A percentile compares a stretch with the other conserved stretches of the same genome.
Evolutionary conservation across 2,797 vertebrate species (phyloP).

Genomic region (Danio choprae): DNA sequence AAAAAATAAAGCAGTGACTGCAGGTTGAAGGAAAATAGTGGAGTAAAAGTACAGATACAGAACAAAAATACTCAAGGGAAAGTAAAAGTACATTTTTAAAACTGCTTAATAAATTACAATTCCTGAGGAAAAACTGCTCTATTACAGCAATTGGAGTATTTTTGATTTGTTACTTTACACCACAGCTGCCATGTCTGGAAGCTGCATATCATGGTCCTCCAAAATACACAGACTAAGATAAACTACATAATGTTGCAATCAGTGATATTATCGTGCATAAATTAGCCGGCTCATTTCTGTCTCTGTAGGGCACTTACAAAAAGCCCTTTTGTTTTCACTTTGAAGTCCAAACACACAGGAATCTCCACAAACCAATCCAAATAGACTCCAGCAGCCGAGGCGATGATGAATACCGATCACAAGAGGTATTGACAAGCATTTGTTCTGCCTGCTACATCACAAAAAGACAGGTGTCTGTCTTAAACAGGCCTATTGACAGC

Average conservation of each 20-base stretch:
- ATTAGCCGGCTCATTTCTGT: slow-evolving; percentile 10
- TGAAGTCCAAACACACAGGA: slow-evolving; percentile 42
- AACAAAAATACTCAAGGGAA: no score
- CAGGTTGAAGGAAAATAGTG: no score
- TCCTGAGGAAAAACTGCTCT: no score
- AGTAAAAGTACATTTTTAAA: no score
- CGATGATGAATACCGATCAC: slow-evolving; percentile 63
- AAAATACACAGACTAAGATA: slow-evolving; percentile 16
- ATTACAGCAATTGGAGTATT: no score
- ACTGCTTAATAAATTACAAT: no score
- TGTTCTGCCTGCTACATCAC: slow-evolving; percentile 62
- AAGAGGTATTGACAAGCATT: slow-evolving; percentile 78
- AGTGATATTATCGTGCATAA: slow-evolving; percentile 9
- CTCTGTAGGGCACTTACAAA: slow-evolving; percentile 26
- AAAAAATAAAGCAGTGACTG: no score
- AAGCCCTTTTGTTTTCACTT: slow-evolving; percentile 50
- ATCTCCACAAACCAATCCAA: slow-evolving; percentile 44
- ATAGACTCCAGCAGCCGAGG: slow-evolving; percentile 48
- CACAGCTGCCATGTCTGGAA: background rate
- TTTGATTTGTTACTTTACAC: no score
- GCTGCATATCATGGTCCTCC: background rate
- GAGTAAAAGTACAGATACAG: no score
- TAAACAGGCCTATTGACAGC: slow-evolving; percentile 76
- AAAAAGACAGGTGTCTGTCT: slow-evolving; percentile 68
- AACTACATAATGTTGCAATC: slow-evolving; percentile 13